phyloP scores from a whole-genome alignment of 2,888 invertebrate genomes.

The Drosophila nr. medialis region DNA sequence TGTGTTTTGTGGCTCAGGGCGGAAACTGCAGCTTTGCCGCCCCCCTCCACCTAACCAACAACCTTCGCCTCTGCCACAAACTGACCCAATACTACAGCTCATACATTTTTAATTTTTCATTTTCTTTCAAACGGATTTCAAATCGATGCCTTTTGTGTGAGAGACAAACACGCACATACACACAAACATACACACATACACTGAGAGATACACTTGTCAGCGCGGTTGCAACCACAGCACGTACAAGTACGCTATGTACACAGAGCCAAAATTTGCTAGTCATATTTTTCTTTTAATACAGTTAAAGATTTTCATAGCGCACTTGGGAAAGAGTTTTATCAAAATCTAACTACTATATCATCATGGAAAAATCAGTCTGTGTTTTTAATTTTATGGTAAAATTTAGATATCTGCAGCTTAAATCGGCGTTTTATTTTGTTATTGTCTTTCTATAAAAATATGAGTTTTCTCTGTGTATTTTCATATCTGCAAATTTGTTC shows the following conservation, averaged over 20 bases:
- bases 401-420: too few species aligned
- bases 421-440: too few species aligned
- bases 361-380: too few species aligned
- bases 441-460: too few species aligned
- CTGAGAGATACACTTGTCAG: conserved; percentile 20
- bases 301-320: not conserved
- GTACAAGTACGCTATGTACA: conserved; percentile 41
- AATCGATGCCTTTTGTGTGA: conserved; percentile 59
- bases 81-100: conserved; percentile 56
- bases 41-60: too few species aligned
- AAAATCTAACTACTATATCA: too few species aligned
- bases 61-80: conserved; percentile 39
- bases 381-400: too few species aligned
- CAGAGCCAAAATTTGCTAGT: conserved; percentile 11
- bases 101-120: conserved; percentile 74
- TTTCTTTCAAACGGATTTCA: conserved; percentile 72
- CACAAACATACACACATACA: conserved; percentile 11
- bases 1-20: conserved; percentile 33
- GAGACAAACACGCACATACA: conserved; percentile 6
- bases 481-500: too few species aligned
- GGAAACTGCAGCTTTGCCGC: conserved; percentile 74
- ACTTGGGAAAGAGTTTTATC: too few species aligned
- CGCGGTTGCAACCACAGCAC: conserved; percentile 68
- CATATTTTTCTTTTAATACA: not conserved
- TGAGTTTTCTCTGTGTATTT: too few species aligned